A percentile compares a stretch with the other conserved stretches of the same genome.
Conservation (phyloP, 2,888 invertebrate species). For the Mythimna impura region DNA sequence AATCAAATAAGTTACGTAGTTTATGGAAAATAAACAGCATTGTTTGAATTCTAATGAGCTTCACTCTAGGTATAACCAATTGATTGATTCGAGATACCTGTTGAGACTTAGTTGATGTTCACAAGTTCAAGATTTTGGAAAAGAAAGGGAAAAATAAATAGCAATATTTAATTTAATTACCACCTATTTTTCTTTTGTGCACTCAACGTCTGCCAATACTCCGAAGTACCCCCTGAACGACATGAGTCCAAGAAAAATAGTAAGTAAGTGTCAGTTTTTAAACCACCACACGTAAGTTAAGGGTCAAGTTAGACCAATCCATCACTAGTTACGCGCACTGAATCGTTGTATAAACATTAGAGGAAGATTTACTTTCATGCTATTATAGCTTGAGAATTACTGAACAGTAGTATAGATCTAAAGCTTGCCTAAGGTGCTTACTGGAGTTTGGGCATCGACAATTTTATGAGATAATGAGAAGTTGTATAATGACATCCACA, state of each 20-base stretch:
- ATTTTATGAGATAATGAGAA: not conserved
- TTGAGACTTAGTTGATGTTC: not conserved
- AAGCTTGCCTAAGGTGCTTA: not conserved
- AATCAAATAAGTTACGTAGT: not conserved
- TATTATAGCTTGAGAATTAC: not conserved
- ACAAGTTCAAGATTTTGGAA: not conserved
- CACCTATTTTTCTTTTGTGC: not conserved
- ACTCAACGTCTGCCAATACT: fast-evolving
- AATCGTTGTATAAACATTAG: slow-evolving; percentile 16
- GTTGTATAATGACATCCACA: not conserved
- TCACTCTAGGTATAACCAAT: not conserved
- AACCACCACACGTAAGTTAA: not conserved
- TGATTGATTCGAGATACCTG: not conserved
- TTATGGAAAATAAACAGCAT: not conserved
- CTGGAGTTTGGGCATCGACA: too few species aligned
- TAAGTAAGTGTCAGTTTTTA: not conserved
- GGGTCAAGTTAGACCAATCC: slow-evolving; percentile 8
- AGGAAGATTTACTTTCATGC: slow-evolving; percentile 27
- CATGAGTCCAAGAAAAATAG: not conserved
- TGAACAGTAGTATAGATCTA: not conserved
- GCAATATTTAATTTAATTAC: not conserved
- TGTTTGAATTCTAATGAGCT: not conserved
- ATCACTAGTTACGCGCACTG: slow-evolving; percentile 22
- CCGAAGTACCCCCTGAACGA: not conserved
- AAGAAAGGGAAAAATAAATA: not conserved